phyloP scores from a whole-genome alignment of 2,113 vertebrate species.

The Embiotoca jacksoni region DNA sequence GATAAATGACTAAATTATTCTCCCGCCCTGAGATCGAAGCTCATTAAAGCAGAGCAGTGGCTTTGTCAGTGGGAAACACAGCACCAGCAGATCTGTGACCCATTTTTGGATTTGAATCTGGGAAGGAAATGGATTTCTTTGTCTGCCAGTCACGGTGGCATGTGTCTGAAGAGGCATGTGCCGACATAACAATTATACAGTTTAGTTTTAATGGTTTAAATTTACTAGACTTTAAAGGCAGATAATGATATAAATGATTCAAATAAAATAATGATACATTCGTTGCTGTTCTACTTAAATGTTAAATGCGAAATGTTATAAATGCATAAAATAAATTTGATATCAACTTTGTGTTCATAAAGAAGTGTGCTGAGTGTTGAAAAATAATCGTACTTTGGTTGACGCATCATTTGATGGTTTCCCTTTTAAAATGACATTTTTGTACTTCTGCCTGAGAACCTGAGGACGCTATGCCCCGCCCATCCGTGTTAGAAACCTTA shows the following conservation, averaged over 20 bases:
- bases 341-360: not conserved
- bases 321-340: not conserved
- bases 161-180: constrained; percentile 1
- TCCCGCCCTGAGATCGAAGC: constrained; percentile 16
- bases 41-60: constrained; percentile 34
- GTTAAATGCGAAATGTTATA: not conserved
- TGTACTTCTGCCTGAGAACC: too few relatives aligned
- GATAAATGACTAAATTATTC: constrained; percentile 57
- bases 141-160: not conserved
- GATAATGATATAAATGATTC: not conserved
- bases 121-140: constrained; percentile 12
- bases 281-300: not conserved
- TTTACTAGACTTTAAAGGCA: not conserved
- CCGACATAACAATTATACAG: not conserved
- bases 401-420: too few relatives aligned
- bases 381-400: too few relatives aligned
- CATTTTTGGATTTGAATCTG: constrained; percentile 26
- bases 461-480: too few relatives aligned
- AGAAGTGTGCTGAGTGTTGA: too few relatives aligned
- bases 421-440: too few relatives aligned
- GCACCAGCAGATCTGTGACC: constrained; percentile 32
- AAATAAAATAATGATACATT: not conserved
- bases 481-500: too few relatives aligned
- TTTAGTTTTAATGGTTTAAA: not conserved
- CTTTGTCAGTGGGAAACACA: constrained; percentile 17